Evolutionary conservation across 1,140 invertebrate genomes (phyloP).

Genomic region (Eriocheir sinensis): DNA sequence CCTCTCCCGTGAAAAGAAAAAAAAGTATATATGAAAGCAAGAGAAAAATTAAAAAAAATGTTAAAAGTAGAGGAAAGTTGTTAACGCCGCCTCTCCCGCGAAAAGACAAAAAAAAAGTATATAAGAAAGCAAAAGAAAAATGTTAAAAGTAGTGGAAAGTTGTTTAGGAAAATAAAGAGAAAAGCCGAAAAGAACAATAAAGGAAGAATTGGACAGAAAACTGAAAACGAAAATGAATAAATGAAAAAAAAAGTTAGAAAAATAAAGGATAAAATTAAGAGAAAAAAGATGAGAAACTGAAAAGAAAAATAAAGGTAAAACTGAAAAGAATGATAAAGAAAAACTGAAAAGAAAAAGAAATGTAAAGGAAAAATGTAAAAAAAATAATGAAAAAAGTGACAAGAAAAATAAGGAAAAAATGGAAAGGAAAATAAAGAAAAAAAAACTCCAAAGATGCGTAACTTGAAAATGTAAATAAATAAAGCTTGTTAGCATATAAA

Average conservation of each 20-base stretch:
- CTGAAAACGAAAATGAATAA: not conserved
- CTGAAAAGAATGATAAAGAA: not conserved
- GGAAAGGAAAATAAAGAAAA: not conserved
- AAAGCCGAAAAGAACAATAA: too few species aligned
- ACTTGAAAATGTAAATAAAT: not conserved
- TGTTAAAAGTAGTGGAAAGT: not conserved
- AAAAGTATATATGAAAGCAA: too few species aligned
- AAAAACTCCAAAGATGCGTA: not conserved
- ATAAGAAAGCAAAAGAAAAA: too few species aligned
- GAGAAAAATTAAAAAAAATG: too few species aligned
- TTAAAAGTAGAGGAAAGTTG: too few species aligned
- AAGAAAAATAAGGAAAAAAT: not conserved
- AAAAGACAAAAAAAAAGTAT: too few species aligned
- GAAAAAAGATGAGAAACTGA: not conserved
- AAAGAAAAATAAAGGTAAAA: not conserved
- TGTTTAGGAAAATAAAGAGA: not conserved
- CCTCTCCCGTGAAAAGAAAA: too few species aligned
- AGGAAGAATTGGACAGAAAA: not conserved
- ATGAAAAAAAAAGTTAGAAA: too few species aligned
- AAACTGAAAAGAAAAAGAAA: not conserved
- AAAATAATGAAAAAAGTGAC: not conserved
- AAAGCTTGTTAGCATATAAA: not conserved
- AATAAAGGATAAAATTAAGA: too few species aligned
- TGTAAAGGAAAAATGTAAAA: not conserved
- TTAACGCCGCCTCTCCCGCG: too few species aligned